phyloP scores from a whole-genome alignment of 2,113 vertebrate genomes.

The Herpetotheres cachinnans region DNA sequence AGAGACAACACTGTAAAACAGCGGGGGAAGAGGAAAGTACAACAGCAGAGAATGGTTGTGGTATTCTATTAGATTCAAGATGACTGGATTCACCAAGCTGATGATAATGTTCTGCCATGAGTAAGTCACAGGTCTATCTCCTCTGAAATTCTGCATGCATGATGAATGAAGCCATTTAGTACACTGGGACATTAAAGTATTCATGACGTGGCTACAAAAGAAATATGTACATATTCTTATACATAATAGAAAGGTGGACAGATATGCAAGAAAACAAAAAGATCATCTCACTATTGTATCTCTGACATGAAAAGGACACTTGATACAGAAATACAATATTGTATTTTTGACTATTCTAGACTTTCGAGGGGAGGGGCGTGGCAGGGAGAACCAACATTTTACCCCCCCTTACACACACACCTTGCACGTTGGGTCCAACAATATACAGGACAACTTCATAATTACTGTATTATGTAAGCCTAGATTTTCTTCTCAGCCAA shows the following conservation, averaged over 20 bases:
- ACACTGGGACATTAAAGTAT: constrained; percentile 99
- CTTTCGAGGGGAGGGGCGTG: not conserved
- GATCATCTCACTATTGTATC: not conserved
- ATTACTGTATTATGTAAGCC: not conserved
- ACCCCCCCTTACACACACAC: not conserved
- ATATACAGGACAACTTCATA: not conserved
- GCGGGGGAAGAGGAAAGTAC: constrained; percentile 44
- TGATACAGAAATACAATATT: not conserved
- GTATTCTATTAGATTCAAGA: constrained; percentile 66
- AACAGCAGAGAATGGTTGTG: constrained; percentile 63
- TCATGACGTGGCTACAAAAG: constrained; percentile 96
- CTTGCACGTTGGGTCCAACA: not conserved
- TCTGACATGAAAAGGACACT: constrained; percentile 7
- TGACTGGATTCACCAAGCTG: constrained; percentile 77
- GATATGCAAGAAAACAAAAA: constrained; percentile 55
- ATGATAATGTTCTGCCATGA: constrained; percentile 77
- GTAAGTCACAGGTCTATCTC: constrained; percentile 78
- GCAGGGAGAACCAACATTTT: not conserved
- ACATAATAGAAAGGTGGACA: constrained; percentile 65
- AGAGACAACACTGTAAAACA: constrained; percentile 66
- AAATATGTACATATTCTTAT: constrained; percentile 85
- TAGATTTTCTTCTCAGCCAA: not conserved
- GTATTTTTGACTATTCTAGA: not conserved
- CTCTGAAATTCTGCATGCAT: constrained; percentile 82
- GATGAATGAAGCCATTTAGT: constrained; percentile 89